Conservation (phyloP, 2,113 vertebrate species). For the Apaloderma vittatum region DNA sequence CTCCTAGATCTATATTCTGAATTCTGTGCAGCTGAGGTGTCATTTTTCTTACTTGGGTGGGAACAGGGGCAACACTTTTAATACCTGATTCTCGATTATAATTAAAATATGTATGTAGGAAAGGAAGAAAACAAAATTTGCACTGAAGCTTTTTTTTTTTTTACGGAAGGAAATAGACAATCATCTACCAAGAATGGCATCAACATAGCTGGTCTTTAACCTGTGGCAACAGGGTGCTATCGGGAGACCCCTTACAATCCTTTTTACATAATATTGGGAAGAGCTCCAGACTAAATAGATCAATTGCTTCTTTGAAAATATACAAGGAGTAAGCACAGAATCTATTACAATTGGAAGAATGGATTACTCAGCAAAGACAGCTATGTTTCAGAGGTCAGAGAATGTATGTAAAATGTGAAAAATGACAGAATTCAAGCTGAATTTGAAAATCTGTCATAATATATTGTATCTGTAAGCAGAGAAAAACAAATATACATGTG, state of each 20-base stretch:
- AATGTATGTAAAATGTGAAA: neutral
- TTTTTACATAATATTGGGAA: neutral
- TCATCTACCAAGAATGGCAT: neutral
- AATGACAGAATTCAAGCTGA: neutral
- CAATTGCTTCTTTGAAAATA: neutral
- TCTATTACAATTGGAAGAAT: neutral
- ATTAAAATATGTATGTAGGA: neutral
- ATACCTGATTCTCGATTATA: neutral
- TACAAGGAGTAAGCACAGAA: neutral
- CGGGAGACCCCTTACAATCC: neutral
- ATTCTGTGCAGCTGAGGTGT: neutral
- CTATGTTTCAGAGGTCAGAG: neutral
- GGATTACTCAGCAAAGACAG: neutral
- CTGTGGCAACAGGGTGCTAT: neutral
- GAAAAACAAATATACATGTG: neutral
- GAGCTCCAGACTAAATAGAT: neutral
- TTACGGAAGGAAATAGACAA: neutral
- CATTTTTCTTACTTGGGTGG: neutral
- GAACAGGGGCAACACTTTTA: neutral
- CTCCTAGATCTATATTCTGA: neutral
- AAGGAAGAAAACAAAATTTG: neutral
- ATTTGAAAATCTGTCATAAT: neutral
- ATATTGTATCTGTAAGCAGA: neutral
- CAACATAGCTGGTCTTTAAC: neutral
- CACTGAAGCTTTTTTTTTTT: neutral